These are phyloP conservation scores for Mellivora capensis DNA, from an alignment of 2,113 vertebrate species.

Conservation along the genomic window DNA sequence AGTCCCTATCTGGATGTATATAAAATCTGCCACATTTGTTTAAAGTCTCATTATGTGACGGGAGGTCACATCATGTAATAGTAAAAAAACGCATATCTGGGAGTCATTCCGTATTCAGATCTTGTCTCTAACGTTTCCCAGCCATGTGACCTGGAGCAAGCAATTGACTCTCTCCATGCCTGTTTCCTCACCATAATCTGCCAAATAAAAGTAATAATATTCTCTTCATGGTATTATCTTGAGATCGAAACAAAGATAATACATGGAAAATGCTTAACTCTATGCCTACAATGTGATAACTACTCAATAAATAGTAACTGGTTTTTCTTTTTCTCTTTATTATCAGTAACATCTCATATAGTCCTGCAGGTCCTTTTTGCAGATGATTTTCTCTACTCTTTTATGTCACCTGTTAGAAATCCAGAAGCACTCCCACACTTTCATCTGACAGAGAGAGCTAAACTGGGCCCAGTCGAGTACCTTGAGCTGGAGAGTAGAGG, in stretches of 20 bases:
- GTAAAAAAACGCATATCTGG: neutral
- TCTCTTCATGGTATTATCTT: neutral
- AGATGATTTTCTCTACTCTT: neutral
- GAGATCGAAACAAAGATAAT: neutral
- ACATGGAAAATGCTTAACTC: neutral
- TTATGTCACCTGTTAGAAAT: neutral
- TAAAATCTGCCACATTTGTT: neutral
- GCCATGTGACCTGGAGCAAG: neutral
- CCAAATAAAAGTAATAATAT: neutral
- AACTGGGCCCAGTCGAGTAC: neutral
- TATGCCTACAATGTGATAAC: neutral
- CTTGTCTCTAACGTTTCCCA: neutral
- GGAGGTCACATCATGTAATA: neutral
- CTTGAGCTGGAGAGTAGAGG: neutral
- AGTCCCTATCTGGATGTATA: neutral
- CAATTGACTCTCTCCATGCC: neutral
- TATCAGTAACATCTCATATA: neutral
- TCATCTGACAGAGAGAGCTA: neutral
- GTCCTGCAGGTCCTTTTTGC: neutral
- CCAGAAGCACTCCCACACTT: neutral
- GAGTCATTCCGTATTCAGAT: neutral
- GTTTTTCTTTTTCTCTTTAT: neutral
- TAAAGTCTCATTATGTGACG: neutral
- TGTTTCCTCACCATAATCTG: neutral
- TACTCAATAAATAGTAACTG: neutral